Evolutionary conservation across 1,140 invertebrate species (phyloP).

Genomic region (Yoshiicerus persimilis): DNA sequence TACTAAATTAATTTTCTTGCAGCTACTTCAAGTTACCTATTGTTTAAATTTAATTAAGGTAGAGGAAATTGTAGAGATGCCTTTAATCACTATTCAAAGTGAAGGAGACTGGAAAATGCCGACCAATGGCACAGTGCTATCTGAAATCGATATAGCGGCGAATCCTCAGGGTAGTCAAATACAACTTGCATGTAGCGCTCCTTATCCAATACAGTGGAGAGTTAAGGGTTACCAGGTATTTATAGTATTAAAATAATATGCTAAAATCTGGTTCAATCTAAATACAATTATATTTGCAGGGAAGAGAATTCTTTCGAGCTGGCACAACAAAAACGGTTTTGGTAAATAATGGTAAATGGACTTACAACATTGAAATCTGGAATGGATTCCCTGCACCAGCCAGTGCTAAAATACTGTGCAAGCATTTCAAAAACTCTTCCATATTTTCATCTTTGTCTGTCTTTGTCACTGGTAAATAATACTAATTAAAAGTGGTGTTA

Average conservation of each 20-base stretch:
- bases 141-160: neutral
- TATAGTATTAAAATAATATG: neutral
- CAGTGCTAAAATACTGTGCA: neutral
- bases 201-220: neutral
- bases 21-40: too few species aligned
- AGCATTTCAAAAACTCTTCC: neutral
- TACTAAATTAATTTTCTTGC: too few species aligned
- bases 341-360: neutral
- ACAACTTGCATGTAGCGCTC: neutral
- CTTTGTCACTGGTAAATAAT: neutral
- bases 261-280: neutral
- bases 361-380: neutral
- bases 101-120: too few species aligned
- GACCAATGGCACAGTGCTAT: neutral
- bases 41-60: too few species aligned
- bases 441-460: neutral
- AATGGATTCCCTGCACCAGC: neutral
- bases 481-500: neutral
- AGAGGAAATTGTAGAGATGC: too few species aligned
- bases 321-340: neutral
- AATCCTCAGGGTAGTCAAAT: neutral
- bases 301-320: neutral
- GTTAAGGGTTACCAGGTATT: neutral
- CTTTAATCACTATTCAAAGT: too few species aligned
- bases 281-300: neutral